Base-by-base conservation (phyloP, 2,888 invertebrate species). In the Notodonta dromedarius region DNA sequence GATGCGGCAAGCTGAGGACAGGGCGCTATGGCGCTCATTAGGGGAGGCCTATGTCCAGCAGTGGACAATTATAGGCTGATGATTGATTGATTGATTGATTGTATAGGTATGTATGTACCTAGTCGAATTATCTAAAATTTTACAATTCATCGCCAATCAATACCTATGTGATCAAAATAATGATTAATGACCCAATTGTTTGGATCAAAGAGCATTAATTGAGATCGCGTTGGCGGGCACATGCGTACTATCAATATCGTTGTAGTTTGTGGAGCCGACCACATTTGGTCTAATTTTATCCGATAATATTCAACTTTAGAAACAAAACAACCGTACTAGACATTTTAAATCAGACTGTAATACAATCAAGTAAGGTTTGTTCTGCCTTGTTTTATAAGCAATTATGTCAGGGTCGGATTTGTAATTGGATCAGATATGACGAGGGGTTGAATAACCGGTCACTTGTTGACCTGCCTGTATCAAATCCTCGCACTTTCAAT, bases 251-350 rank as follows among this genome's bases (percentile, higher is more conserved):
- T 58, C 60, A 46, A 58, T 66, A 74, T 57, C 63, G 65, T 53
- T 62, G 57, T 60, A 51, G 65, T 69, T 61, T 61, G 56, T 54
- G 11, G 5, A 61, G 8, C 52, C 48, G 62, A 67, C 63, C 65
- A 57, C 67, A 67, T 59, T 62, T 35, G 65, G 67, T 73, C 76
- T 53, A 65, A 64, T 70, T 73, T 76, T 70, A 67, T 73, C 70
- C 62, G 40, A 14, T 58, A 14, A 53, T 62, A 53, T 40, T 55
- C n/a, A 39, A 54, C 39, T n/a, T 54, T 5, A 14, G 8, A n/a
- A 5, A n/a, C 54, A 39, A 39, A 35, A 24, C 12, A 6, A 32
- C 51, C 51, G 32, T 24, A 53, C 24, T 4, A 52, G 11, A 4
- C 2, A 54, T 13, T 35, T 39, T 8, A 39, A 54, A 39, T n/a